Evolutionary conservation across 2,113 vertebrate species (phyloP).

Genomic region (Podiceps cristatus): DNA sequence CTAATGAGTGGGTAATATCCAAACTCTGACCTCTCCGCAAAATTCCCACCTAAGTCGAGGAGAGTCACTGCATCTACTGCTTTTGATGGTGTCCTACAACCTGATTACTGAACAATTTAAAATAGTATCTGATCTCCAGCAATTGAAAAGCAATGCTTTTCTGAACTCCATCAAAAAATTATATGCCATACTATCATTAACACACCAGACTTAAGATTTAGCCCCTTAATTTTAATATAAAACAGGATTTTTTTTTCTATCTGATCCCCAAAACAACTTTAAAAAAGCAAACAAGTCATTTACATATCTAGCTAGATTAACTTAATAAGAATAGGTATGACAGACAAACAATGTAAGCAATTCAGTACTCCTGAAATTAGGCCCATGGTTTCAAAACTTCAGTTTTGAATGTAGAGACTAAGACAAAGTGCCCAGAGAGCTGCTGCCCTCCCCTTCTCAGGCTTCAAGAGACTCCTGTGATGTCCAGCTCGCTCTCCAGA

Average conservation of each 20-base stretch:
- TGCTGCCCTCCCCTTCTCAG: neutral
- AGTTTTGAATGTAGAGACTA: neutral
- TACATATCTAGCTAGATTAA: neutral
- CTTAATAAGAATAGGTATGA: neutral
- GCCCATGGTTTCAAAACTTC: neutral
- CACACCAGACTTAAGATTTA: neutral
- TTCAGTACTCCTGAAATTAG: neutral
- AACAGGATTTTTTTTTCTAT: neutral
- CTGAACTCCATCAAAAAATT: neutral
- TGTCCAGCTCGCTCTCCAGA: neutral
- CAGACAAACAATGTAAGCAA: neutral
- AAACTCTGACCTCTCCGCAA: neutral
- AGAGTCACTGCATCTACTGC: neutral
- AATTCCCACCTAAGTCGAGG: neutral
- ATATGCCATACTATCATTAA: neutral
- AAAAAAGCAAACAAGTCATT: neutral
- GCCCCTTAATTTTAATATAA: neutral
- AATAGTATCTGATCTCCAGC: neutral
- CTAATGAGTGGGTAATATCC: neutral
- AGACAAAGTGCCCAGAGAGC: neutral
- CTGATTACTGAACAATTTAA: neutral
- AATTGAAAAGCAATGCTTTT: neutral
- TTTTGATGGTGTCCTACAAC: neutral
- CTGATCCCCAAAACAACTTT: neutral
- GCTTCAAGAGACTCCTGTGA: neutral